Conservation (phyloP, 1,140 invertebrate genomes). For the Lepidurus packardi region DNA sequence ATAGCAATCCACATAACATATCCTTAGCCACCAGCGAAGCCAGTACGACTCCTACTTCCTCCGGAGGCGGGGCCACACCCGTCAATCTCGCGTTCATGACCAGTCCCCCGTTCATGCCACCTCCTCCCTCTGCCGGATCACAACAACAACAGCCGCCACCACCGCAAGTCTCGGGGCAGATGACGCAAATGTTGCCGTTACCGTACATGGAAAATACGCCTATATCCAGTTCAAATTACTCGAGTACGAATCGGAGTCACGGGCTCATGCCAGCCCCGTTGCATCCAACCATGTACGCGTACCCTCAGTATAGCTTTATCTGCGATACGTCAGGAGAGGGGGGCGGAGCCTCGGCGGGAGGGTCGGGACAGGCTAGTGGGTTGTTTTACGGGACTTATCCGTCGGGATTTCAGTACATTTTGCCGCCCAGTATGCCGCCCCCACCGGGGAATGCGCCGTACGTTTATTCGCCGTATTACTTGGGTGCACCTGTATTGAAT, state of each 20-base stretch:
- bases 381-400: not conserved
- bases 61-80: not conserved
- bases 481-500: not conserved
- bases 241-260: not conserved
- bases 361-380: not conserved
- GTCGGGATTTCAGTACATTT: not conserved
- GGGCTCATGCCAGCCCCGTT: not conserved
- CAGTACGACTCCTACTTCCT: not conserved
- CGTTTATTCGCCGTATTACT: not conserved
- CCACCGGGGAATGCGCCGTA: not conserved
- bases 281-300: not conserved
- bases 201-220: not conserved
- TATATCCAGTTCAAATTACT: not conserved
- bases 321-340: not conserved
- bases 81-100: not conserved
- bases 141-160: not conserved
- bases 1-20: not conserved
- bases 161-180: not conserved
- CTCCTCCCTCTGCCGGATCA: not conserved
- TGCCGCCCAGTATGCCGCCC: not conserved
- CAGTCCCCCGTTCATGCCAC: not conserved
- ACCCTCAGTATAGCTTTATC: not conserved
- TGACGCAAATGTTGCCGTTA: not conserved
- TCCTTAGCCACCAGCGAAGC: not conserved
- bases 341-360: not conserved